A percentile compares a stretch with the other conserved stretches of the same genome.
phyloP scores from a whole-genome alignment of 2,113 vertebrate genomes.

The Aplodontia rufa region DNA sequence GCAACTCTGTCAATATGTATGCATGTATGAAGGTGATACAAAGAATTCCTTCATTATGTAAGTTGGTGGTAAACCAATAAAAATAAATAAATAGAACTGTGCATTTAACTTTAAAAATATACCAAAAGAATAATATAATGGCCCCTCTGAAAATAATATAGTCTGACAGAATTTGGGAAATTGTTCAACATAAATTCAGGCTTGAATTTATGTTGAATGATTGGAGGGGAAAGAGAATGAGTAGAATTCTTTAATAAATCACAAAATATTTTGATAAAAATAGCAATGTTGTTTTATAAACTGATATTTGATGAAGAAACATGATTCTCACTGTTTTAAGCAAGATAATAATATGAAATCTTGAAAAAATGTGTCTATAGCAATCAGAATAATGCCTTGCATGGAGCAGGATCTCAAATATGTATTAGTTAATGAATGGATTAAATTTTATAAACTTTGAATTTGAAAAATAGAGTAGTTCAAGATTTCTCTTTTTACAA shows the following conservation, averaged over 20 bases:
- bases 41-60: too few species aligned
- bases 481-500: conserved; percentile 51
- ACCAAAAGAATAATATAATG: neutral
- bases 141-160: neutral
- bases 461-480: conserved; percentile 21
- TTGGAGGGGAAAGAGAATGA: neutral
- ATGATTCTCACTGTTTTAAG: neutral
- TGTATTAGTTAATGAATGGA: neutral
- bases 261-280: conserved; percentile 43
- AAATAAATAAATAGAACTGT: too few species aligned
- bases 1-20: too few species aligned
- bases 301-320: neutral
- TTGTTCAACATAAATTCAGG: too few species aligned
- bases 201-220: conserved; percentile 37
- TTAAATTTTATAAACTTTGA: conserved; percentile 23
- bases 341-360: conserved; percentile 33
- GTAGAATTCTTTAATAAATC: neutral
- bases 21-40: too few species aligned
- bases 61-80: too few species aligned
- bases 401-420: neutral
- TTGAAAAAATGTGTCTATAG: neutral
- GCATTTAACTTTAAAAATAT: too few species aligned
- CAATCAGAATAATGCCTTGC: neutral
- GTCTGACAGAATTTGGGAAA: neutral
- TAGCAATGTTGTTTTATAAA: neutral